Evolutionary conservation across 2,888 invertebrate species (phyloP).

Genomic region (Dermolepida albohirtum): DNA sequence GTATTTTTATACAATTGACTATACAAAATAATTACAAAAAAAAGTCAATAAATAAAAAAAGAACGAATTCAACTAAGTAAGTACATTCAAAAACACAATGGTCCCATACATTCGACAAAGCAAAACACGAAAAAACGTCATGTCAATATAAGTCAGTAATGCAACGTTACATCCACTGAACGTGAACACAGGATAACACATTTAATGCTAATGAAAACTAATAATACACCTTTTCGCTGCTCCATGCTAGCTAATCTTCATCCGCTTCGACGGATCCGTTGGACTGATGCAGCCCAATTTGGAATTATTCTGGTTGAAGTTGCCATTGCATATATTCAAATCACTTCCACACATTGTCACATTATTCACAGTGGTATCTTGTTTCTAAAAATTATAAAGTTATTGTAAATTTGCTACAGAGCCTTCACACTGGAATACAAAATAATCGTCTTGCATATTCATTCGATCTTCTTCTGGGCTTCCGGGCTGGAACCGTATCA

Average conservation of each 20-base stretch:
- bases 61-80: slow-evolving; percentile 42
- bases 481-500: too few relatives aligned
- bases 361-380: slow-evolving; percentile 59
- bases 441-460: too few relatives aligned
- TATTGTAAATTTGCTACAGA: neutral
- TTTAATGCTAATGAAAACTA: slow-evolving; percentile 53
- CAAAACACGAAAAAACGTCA: slow-evolving; percentile 21
- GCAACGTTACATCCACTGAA: slow-evolving; percentile 16
- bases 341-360: slow-evolving; percentile 60
- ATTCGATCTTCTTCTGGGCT: too few relatives aligned
- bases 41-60: slow-evolving; percentile 22
- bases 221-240: slow-evolving; percentile 54
- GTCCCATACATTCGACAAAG: slow-evolving; percentile 44
- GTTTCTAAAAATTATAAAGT: slow-evolving; percentile 58
- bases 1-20: too few relatives aligned
- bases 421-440: neutral
- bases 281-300: slow-evolving; percentile 63
- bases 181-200: slow-evolving; percentile 37
- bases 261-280: slow-evolving; percentile 62
- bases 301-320: slow-evolving; percentile 47
- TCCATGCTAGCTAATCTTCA: slow-evolving; percentile 65
- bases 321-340: slow-evolving; percentile 56
- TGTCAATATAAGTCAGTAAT: slow-evolving; percentile 11
- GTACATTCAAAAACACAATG: slow-evolving; percentile 45
- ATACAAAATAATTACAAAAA: slow-evolving; percentile 15